A percentile compares a stretch with the other conserved stretches of the same genome.
phyloP scores from a whole-genome alignment of 1,140 invertebrate genomes.

The Bombyx mori region ASM3026992v2 NC_085117.1:7940501-7941000 shows the following conservation, averaged over 20 bases:
- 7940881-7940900: neutral
- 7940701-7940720: neutral
- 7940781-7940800: constrained; percentile 33
- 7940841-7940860: constrained; percentile 5
- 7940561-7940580: too few relatives aligned
- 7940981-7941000: too few relatives aligned
- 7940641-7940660: too few relatives aligned
- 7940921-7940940: neutral
- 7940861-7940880: neutral
- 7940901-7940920: constrained; percentile 5
- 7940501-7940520: too few relatives aligned
- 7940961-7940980: too few relatives aligned
- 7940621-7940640: too few relatives aligned
- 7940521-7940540: too few relatives aligned
- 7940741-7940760: constrained; percentile 26
- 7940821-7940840: constrained; percentile 8
- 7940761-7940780: constrained; percentile 49
- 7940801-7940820: constrained; percentile 52
- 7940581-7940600: too few relatives aligned
- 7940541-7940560: too few relatives aligned
- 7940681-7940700: neutral
- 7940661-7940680: too few relatives aligned
- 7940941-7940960: too few relatives aligned
- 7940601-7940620: too few relatives aligned
- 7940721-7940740: constrained; percentile 1